Evolutionary conservation across 2,113 vertebrate genomes (phyloP), one percentile per base, ranked within the genome.

Genomic region (Harpagus bidentatus): DNA sequence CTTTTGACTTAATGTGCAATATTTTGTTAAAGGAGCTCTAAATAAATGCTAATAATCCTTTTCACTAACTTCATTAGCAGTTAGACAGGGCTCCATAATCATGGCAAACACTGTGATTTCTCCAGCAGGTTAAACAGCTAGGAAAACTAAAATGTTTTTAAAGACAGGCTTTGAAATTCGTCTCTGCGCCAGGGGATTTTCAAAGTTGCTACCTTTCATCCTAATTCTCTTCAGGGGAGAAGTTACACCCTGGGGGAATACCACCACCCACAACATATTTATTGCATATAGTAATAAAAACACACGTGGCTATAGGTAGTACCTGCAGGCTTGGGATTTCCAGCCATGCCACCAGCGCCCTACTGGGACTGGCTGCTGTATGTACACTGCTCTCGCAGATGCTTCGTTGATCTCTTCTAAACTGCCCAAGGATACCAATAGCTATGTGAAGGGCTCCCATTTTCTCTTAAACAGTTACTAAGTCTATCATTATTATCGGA

Each of bases 291-390:
- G n/a, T 34, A 76, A 90, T 16, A 78, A 25, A 91, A 70, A 67
- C 0, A 0, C 17, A n/a, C 0, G 0, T 45, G 34, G 25, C 26
- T 70, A 15, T n/a, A 78, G n/a, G 22, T 13, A 45, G 28, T 31
- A 79, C 9, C 40, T 34, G 55, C 47, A 89, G 43, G 47, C 7
- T 18, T 47, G 50, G 63, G 38, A 85, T 82, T 93, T 85, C 38
- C 82, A 91, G 78, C 17, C 66, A 67, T 8, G 17, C 7, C 7
- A 5, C 32, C 87, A 82, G 62, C 48, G 56, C 47, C 36, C 18
- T 52, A 22, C 16, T 36, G 59, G 65, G 29, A 73, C 38, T 38
- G 58, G 55, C 18, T 71, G 45, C 53, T 81, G 4, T 58, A 58
- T 0, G 5, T 10, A 45, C 9, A 2, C 6, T 36, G 25, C 45